Evolutionary conservation across 2,113 vertebrate species (phyloP), one percentile per base, ranked within the genome.

Genomic region (Nestor notabilis): DNA sequence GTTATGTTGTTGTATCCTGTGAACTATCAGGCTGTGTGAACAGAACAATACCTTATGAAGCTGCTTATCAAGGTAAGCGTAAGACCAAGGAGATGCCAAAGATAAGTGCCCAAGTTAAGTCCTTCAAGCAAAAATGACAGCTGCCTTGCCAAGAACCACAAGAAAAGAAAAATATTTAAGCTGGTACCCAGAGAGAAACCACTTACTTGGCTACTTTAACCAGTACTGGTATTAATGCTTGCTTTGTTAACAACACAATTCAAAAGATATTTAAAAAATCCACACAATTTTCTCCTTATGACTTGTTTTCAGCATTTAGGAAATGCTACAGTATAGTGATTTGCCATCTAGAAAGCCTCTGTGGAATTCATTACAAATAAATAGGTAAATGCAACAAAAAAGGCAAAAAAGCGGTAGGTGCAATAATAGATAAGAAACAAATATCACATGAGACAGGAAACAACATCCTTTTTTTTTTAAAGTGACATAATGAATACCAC

Each of bases 51-150:
- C 5, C 6, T 61, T n/a, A 17, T 35, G 49, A 53, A 60, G 16
- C 15, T 52, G 1, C 39, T 53, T 5, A 44, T 11, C 1, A 2
- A 39, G 11, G 9, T 3, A n/a, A 44, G 7, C 8, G 11, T 23
- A 60, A 75, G 12, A 52, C 2, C 20, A 50, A 55, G 14, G 17
- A 88, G 31, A 17, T 56, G 49, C 14, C 68, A 87, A 89, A 86
- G 6, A 15, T 31, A 13, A 68, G 4, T 0, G 5, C 8, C 33
- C 37, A 65, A 86, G 41, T 43, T 14, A 72, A 43, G 11, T 46
- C 33, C 29, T 83, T 71, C 47, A 89, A 53, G 31, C 2, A 55
- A 56, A 84, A 82, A 47, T 47, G 16, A 44, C 19, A 76, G 15
- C 29, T 85, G 20, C 39, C 52, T 63, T 77, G 44, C 18, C 35